These are phyloP conservation scores for Calosoma granatense DNA, from an alignment of 1,140 invertebrate species.

Conservation along the genomic window DNA sequence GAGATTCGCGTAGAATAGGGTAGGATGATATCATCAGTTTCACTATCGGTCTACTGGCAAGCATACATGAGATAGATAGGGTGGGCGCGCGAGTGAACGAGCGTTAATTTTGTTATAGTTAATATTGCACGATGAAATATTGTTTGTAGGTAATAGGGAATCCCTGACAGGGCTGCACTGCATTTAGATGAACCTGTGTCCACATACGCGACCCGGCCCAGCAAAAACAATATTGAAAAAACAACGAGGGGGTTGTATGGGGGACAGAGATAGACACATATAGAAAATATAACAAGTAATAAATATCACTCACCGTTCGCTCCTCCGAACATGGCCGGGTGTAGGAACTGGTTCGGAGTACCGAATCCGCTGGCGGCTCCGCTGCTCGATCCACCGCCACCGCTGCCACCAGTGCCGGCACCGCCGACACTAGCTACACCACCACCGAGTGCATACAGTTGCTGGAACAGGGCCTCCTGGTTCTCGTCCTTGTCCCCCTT, in stretches of 20 bases:
- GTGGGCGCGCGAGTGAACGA: too few relatives aligned
- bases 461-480: constrained; percentile 30
- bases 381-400: background rate
- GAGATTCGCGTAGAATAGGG: background rate
- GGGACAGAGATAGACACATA: background rate
- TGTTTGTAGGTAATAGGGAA: background rate
- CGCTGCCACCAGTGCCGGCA: constrained; percentile 18
- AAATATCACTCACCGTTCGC: constrained; percentile 31
- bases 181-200: background rate
- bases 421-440: too few relatives aligned
- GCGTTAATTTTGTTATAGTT: background rate
- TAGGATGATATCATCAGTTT: too few relatives aligned
- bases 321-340: constrained; percentile 32
- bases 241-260: background rate
- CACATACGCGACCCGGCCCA: too few relatives aligned
- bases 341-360: constrained; percentile 31
- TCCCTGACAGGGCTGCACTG: background rate
- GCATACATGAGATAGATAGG: too few relatives aligned
- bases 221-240: background rate
- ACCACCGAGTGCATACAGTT: constrained; percentile 30
- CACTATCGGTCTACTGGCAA: too few relatives aligned
- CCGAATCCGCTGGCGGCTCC: background rate
- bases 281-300: constrained; percentile 3
- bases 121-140: constrained; percentile 5
- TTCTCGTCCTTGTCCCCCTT: constrained; percentile 18